Percentiles rank a stretch among this genome's conserved stretches.
These are phyloP conservation scores for Leptinotarsa tumamoca DNA, from an alignment of 2,888 invertebrate species.

Conservation along the genomic window DNA sequence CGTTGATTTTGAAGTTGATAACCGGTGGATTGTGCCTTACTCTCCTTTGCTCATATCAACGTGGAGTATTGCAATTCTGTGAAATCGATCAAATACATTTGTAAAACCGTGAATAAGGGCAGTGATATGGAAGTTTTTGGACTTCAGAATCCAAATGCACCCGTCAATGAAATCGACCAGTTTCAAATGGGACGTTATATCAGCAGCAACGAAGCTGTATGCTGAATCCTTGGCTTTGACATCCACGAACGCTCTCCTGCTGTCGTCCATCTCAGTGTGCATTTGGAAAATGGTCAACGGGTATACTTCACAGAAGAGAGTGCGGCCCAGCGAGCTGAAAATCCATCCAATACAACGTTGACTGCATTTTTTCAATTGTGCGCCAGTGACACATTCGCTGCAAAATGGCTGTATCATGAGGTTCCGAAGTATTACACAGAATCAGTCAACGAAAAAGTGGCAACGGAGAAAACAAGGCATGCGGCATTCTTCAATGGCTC, in stretches of 20 bases:
- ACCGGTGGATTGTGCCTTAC: conserved; percentile 37
- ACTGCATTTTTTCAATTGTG: conserved; percentile 48
- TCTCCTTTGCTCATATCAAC: conserved; percentile 44
- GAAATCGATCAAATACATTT: too few species aligned
- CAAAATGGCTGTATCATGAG: conserved; percentile 44
- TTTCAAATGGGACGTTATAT: conserved; percentile 50
- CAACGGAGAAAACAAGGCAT: neutral
- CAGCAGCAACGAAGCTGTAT: conserved; percentile 55
- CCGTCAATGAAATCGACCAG: conserved; percentile 52
- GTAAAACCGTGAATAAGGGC: too few species aligned
- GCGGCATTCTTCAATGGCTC: neutral
- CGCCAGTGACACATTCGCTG: conserved; percentile 39
- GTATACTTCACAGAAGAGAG: conserved; percentile 39
- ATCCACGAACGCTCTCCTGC: conserved; percentile 56
- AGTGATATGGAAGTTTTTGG: conserved; percentile 40
- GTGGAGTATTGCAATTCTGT: too few species aligned
- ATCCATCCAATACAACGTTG: conserved; percentile 53
- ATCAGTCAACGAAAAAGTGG: conserved; percentile 29
- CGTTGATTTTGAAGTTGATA: too few species aligned
- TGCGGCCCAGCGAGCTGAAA: conserved; percentile 40
- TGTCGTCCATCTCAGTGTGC: conserved; percentile 46
- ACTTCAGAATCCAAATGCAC: neutral
- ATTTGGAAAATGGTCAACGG: conserved; percentile 46
- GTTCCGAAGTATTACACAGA: conserved; percentile 45
- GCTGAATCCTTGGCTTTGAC: conserved; percentile 45